phyloP scores from a whole-genome alignment of 2,888 invertebrate species.

The Trachelus iudaicus region DNA sequence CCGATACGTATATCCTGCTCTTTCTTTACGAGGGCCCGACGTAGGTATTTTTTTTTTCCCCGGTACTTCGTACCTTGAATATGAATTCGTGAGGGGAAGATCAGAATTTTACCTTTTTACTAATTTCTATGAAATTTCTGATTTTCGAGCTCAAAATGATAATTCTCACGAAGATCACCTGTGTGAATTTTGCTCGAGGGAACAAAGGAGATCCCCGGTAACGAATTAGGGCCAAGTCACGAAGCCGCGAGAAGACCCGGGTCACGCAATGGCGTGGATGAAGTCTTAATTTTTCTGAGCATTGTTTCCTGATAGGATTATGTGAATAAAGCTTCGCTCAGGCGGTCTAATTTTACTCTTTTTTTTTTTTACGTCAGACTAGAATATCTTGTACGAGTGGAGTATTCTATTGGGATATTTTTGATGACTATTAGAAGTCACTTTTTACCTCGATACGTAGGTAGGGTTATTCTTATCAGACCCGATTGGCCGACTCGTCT shows the following conservation, averaged over 20 bases:
- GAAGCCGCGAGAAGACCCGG: neutral
- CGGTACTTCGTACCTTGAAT: neutral
- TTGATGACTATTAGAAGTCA: neutral
- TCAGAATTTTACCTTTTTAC: neutral
- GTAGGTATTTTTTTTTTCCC: too few relatives aligned
- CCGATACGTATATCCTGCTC: slow-evolving; percentile 4
- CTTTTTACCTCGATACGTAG: neutral
- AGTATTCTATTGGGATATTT: neutral
- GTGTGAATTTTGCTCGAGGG: neutral
- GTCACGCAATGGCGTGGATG: neutral
- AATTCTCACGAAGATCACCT: neutral
- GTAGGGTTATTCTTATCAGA: neutral
- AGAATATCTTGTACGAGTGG: too few relatives aligned
- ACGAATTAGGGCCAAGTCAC: neutral
- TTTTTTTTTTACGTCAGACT: neutral
- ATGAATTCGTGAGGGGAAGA: neutral
- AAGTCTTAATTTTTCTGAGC: neutral
- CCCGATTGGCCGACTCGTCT: neutral
- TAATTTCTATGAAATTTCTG: neutral
- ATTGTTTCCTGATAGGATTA: neutral
- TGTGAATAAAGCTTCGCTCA: neutral
- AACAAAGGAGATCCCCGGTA: neutral
- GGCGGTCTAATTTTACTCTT: neutral
- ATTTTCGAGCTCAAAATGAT: neutral
- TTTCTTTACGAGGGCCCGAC: neutral